phyloP scores from a whole-genome alignment of 2,797 vertebrate species.

The Parambassis ranga region DNA sequence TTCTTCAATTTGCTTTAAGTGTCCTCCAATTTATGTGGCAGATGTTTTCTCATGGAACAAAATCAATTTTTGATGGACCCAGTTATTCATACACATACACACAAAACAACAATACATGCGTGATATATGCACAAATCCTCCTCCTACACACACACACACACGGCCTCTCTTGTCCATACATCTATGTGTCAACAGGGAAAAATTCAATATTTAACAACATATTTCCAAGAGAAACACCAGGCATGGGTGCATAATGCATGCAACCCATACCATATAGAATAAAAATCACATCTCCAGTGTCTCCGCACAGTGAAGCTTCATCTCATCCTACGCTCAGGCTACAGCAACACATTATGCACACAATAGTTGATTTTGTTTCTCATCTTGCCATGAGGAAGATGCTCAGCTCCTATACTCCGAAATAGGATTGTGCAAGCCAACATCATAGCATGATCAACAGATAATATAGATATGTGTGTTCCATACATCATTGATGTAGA shows the following conservation, averaged over 20 bases:
- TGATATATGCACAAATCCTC: constrained; percentile 2
- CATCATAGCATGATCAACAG: constrained; percentile 1
- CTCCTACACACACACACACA: neutral
- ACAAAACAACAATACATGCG: neutral
- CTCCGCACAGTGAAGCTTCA: neutral
- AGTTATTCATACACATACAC: neutral
- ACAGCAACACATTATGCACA: neutral
- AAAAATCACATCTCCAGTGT: constrained; percentile 20
- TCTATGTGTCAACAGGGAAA: constrained; percentile 32
- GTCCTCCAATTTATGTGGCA: constrained; percentile 2
- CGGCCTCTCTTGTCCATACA: constrained; percentile 24
- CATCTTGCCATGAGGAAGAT: neutral
- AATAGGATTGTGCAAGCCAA: neutral
- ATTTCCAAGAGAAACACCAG: constrained; percentile 35
- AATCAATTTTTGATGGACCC: constrained; percentile 39
- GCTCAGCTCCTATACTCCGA: neutral
- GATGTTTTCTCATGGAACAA: constrained; percentile 9
- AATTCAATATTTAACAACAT: constrained; percentile 65
- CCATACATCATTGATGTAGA: constrained; percentile 5
- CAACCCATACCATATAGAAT: constrained; percentile 6
- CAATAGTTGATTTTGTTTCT: neutral
- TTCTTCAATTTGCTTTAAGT: neutral
- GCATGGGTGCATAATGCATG: constrained; percentile 53
- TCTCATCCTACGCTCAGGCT: neutral
- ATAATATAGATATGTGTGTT: constrained; percentile 23